A percentile compares a stretch with the other conserved stretches of the same genome.
phyloP scores from a whole-genome alignment of 2,888 invertebrate genomes.

The Drosophila glabriapex region DNA sequence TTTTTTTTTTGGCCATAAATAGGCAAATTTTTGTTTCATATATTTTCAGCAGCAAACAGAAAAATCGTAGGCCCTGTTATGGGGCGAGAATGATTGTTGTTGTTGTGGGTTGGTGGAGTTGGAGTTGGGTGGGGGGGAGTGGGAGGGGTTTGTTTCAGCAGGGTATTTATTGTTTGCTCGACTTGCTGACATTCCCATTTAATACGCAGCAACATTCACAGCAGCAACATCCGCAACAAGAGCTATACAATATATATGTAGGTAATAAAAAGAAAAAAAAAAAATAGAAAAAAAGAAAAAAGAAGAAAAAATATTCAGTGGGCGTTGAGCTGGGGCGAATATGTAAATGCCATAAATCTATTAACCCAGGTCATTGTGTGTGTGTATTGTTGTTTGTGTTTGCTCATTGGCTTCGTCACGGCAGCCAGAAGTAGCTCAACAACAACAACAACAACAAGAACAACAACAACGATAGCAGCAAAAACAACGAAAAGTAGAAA shows the following conservation, averaged over 20 bases:
- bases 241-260: conserved; percentile 42
- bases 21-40: conserved; percentile 50
- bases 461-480: neutral
- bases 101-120: neutral
- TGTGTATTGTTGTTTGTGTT: conserved; percentile 10
- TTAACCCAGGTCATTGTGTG: conserved; percentile 48
- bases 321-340: conserved; percentile 33
- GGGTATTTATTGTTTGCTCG: conserved; percentile 63
- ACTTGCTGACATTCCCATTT: conserved; percentile 70
- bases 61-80: neutral
- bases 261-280: conserved; percentile 44
- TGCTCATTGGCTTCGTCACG: conserved; percentile 54
- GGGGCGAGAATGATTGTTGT: conserved; percentile 2
- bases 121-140: too few relatives aligned
- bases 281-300: too few relatives aligned
- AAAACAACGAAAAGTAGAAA: neutral
- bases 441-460: neutral
- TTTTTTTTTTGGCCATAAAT: conserved; percentile 31
- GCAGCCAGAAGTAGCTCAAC: conserved; percentile 12
- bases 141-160: neutral
- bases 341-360: conserved; percentile 70
- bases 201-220: conserved; percentile 47
- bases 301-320: neutral
- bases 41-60: conserved; percentile 14
- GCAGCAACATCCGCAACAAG: conserved; percentile 16